phyloP scores from a whole-genome alignment of 2,888 invertebrate genomes.

The Lycaena phlaeas region DNA sequence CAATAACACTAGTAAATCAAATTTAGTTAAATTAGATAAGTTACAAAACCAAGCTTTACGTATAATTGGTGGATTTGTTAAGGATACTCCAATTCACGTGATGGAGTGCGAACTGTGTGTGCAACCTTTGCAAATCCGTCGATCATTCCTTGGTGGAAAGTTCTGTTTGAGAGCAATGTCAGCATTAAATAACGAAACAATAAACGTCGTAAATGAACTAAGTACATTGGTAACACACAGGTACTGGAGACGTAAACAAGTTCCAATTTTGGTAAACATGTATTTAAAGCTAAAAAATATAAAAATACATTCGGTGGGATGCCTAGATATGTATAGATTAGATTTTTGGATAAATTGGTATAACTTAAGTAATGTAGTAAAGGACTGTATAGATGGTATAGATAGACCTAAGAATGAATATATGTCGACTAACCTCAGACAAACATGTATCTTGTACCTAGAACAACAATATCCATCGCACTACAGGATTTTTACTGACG shows the following conservation, averaged over 20 bases:
- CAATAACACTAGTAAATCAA: no score
- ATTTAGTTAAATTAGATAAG: no score
- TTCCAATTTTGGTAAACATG: conserved; percentile 1
- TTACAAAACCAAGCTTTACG: no score
- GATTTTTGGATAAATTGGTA: conserved; percentile 1
- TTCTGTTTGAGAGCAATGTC: no score
- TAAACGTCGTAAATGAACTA: background rate
- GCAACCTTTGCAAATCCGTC: no score
- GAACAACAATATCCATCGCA: background rate
- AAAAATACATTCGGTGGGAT: background rate
- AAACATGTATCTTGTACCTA: background rate
- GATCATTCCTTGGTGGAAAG: no score
- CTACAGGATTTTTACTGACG: conserved; percentile 1
- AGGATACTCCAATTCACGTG: no score
- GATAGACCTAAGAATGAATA: background rate
- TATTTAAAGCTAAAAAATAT: conserved; percentile 1
- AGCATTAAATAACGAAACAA: background rate
- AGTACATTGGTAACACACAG: background rate
- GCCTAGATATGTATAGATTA: background rate
- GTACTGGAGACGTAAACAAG: conserved; percentile 3
- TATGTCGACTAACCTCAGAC: background rate
- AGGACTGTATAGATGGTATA: background rate
- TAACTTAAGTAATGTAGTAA: background rate
- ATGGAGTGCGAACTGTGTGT: no score
- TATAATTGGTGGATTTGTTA: no score